phyloP scores from a whole-genome alignment of 2,113 vertebrate species.

The Chlorodrepanis virens region DNA sequence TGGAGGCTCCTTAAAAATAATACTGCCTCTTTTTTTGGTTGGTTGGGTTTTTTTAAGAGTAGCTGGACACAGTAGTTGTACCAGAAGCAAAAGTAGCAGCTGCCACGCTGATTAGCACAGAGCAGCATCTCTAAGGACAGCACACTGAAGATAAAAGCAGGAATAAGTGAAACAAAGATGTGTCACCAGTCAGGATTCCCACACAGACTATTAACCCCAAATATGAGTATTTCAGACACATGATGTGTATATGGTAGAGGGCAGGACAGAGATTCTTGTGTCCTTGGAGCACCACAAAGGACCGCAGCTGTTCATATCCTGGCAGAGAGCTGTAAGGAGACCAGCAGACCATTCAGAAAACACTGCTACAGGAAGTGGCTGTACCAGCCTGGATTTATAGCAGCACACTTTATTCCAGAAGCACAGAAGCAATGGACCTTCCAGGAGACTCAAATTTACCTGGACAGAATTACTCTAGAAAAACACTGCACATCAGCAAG shows the following conservation, averaged over 20 bases:
- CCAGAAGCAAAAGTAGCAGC: neutral
- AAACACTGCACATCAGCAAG: neutral
- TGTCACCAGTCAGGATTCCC: neutral
- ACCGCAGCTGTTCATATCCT: neutral
- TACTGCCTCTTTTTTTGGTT: neutral
- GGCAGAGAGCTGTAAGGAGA: neutral
- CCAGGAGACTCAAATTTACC: neutral
- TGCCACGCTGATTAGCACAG: neutral
- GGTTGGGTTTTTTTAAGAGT: neutral
- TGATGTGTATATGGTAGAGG: neutral
- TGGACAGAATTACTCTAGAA: neutral
- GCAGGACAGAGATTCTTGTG: neutral
- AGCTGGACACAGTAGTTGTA: neutral
- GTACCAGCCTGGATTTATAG: neutral
- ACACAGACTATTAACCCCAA: neutral
- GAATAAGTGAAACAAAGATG: neutral
- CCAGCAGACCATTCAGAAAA: neutral
- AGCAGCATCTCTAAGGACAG: neutral
- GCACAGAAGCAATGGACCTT: neutral
- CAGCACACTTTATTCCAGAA: neutral
- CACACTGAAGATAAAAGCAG: neutral
- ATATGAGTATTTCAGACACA: neutral
- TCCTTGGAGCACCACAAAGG: neutral
- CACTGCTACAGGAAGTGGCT: neutral
- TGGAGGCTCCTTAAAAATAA: neutral